Evolutionary conservation across 1,140 invertebrate genomes (phyloP).

Genomic region (Ladona fulva): DNA sequence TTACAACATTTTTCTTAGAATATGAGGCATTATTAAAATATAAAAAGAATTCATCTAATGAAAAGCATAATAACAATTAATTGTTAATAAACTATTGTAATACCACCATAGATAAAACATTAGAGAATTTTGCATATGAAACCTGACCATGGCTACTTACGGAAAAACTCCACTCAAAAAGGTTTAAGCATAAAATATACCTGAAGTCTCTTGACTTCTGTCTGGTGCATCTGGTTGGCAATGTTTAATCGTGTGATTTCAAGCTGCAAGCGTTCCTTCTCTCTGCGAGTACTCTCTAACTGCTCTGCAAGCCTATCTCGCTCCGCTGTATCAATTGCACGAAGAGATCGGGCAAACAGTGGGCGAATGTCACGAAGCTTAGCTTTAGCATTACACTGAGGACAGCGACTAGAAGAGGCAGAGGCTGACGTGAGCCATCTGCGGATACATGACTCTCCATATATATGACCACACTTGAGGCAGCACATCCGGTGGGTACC

Average conservation of each 20-base stretch:
- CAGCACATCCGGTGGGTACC: slow-evolving; percentile 73
- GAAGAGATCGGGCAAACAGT: slow-evolving; percentile 55
- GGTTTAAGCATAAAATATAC: not conserved
- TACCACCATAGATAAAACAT: too few species aligned
- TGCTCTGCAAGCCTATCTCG: slow-evolving; percentile 44
- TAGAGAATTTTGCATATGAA: too few species aligned
- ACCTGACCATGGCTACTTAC: too few species aligned
- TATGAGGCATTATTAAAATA: too few species aligned
- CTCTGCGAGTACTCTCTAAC: slow-evolving; percentile 38
- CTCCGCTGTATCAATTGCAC: slow-evolving; percentile 56
- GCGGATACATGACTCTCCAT: slow-evolving; percentile 73
- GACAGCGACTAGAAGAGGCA: slow-evolving; percentile 48
- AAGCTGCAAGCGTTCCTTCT: not conserved
- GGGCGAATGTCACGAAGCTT: slow-evolving; percentile 60
- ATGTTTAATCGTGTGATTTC: not conserved
- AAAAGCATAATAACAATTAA: too few species aligned
- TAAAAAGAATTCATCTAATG: too few species aligned
- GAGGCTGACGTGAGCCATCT: slow-evolving; percentile 54
- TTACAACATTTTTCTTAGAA: too few species aligned
- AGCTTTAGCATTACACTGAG: slow-evolving; percentile 78
- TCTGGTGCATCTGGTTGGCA: not conserved
- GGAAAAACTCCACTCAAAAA: too few species aligned
- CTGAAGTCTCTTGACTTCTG: not conserved
- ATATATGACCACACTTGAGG: slow-evolving; percentile 84
- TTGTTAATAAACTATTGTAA: too few species aligned